Percentiles rank a stretch among this genome's conserved stretches.
Evolutionary conservation across 1,140 invertebrate genomes (phyloP).

Genomic region (Drosophila jambulina): DNA sequence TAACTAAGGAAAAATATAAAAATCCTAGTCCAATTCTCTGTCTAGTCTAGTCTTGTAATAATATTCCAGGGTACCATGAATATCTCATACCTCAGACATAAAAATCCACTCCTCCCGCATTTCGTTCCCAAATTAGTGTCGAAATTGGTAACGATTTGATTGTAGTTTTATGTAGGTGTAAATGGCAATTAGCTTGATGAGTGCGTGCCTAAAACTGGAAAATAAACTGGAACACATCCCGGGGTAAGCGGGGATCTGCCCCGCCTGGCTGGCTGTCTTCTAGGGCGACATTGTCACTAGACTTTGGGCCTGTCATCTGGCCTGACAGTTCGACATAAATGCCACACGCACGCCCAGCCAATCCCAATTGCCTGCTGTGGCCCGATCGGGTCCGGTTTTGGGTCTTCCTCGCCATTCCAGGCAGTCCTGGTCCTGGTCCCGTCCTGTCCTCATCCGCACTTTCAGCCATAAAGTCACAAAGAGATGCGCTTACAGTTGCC

Average conservation of each 20-base stretch:
- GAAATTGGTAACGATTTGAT: constrained; percentile 65
- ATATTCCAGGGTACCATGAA: constrained; percentile 19
- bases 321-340: constrained; percentile 72
- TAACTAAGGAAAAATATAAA: background rate
- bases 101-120: constrained; percentile 29
- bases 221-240: background rate
- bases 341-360: constrained; percentile 68
- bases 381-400: constrained; percentile 33
- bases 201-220: constrained; percentile 9
- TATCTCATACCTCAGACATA: constrained; percentile 4
- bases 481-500: constrained; percentile 70
- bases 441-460: constrained; percentile 46
- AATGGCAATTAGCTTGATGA: constrained; percentile 72
- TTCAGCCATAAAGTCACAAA: constrained; percentile 62
- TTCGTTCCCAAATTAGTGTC: constrained; percentile 34
- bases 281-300: constrained; percentile 67
- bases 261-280: constrained; percentile 23
- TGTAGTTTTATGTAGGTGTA: constrained; percentile 73
- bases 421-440: constrained; percentile 5
- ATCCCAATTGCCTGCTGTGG: constrained; percentile 40
- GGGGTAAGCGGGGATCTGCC: background rate
- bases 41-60: too few relatives aligned
- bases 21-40: too few relatives aligned
- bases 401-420: constrained; percentile 4
- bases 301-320: constrained; percentile 58